Percentiles rank a stretch among this genome's conserved stretches.
These are phyloP conservation scores for Sebastolobus alascanus DNA, from an alignment of 2,797 vertebrate genomes.

Conservation along the genomic window DNA sequence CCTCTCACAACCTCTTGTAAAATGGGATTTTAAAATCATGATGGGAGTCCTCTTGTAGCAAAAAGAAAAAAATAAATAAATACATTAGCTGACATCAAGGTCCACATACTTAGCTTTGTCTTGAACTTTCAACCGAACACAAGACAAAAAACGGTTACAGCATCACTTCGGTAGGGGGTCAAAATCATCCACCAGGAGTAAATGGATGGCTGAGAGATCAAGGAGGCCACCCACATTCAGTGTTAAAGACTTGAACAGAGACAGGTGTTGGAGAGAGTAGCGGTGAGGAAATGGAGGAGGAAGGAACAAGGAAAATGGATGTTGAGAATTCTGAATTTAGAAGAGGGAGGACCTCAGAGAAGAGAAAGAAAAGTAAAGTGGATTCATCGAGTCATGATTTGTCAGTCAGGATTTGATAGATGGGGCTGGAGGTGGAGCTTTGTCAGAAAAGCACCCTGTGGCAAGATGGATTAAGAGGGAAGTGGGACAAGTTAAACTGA, in stretches of 20 bases:
- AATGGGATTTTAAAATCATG: neutral
- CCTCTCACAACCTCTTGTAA: neutral
- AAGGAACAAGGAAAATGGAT: neutral
- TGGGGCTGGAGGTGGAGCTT: neutral
- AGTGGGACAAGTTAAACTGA: neutral
- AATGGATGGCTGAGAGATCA: neutral
- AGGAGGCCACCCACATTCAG: neutral
- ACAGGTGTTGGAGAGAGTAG: neutral
- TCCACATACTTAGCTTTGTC: neutral
- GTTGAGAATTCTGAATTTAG: neutral
- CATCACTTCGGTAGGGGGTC: neutral
- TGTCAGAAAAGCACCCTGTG: neutral
- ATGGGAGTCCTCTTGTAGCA: neutral
- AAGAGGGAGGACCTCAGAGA: neutral
- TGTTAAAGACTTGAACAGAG: neutral
- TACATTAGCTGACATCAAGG: neutral
- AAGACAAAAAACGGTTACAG: neutral
- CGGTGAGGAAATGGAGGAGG: neutral
- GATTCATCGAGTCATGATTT: neutral
- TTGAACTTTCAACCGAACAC: neutral
- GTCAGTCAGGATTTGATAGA: neutral
- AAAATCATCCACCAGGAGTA: neutral
- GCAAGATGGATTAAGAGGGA: neutral
- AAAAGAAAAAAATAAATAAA: neutral
- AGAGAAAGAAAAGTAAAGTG: neutral